Evolutionary conservation across 1,140 invertebrate species (phyloP).

Genomic region (Megalonaias nervosa): DNA sequence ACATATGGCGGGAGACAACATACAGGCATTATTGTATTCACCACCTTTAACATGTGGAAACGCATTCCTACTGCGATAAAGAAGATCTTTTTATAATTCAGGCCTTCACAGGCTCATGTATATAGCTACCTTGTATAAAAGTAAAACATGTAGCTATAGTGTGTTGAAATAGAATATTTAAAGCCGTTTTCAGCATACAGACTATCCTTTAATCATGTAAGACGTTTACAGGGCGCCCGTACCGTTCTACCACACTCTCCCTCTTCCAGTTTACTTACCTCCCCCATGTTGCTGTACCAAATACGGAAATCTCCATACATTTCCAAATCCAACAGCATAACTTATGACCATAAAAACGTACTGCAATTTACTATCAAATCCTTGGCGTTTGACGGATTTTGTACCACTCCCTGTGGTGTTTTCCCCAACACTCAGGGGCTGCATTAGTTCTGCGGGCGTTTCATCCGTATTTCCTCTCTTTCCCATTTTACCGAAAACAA

Average conservation of each 20-base stretch:
- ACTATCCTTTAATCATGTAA: conserved; percentile 3
- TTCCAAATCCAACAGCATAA: conserved; percentile 65
- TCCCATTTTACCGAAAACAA: conserved; percentile 4
- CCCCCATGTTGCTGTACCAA: conserved; percentile 63
- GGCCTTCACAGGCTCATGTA: no score
- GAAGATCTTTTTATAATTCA: no score
- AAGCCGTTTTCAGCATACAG: neutral
- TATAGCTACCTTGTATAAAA: no score
- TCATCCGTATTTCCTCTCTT: conserved; percentile 19
- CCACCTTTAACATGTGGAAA: no score
- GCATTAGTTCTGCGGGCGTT: conserved; percentile 14
- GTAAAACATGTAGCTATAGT: neutral
- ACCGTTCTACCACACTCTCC: neutral
- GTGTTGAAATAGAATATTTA: neutral
- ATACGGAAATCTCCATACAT: conserved; percentile 68
- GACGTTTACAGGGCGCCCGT: neutral
- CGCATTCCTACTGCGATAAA: no score
- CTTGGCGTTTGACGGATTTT: conserved; percentile 26
- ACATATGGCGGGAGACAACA: no score
- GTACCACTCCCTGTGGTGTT: conserved; percentile 8
- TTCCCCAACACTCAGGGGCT: conserved; percentile 20
- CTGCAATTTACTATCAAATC: conserved; percentile 61
- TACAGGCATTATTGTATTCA: no score
- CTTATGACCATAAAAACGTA: conserved; percentile 67
- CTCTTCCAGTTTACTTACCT: conserved; percentile 45